Evolutionary conservation across 2,888 invertebrate species (phyloP).

Genomic region (Volucella inflata): DNA sequence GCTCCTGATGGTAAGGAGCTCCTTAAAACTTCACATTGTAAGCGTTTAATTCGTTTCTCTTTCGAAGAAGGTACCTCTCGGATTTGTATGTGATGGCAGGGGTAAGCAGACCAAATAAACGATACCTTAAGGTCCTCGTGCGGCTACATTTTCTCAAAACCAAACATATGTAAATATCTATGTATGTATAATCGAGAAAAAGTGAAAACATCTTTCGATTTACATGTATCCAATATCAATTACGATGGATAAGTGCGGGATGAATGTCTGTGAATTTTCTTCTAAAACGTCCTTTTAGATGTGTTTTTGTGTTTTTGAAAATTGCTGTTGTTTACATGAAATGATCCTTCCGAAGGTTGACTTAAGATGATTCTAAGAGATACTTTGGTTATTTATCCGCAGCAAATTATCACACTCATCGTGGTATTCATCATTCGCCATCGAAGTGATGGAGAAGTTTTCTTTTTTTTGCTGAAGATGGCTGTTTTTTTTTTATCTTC

Average conservation of each 20-base stretch:
- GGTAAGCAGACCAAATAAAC: constrained; percentile 21
- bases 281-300: constrained; percentile 49
- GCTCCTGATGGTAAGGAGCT: constrained; percentile 15
- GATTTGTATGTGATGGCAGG: neutral
- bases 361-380: constrained; percentile 31
- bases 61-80: neutral
- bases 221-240: constrained; percentile 67
- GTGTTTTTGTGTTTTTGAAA: constrained; percentile 35
- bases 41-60: constrained; percentile 17
- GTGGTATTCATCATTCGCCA: constrained; percentile 8
- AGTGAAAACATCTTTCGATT: constrained; percentile 20
- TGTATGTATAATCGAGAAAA: neutral
- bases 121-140: constrained; percentile 30
- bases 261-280: constrained; percentile 70
- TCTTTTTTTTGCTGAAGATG: neutral
- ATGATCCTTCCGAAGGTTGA: constrained; percentile 71
- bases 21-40: constrained; percentile 10
- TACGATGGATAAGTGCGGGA: constrained; percentile 67
- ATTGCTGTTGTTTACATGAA: constrained; percentile 76
- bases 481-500: neutral
- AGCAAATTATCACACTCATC: constrained; percentile 60
- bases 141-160: neutral
- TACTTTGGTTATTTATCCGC: constrained; percentile 29
- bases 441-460: neutral
- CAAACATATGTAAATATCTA: too few species aligned